Conservation (phyloP, 1,140 invertebrate genomes). For the Drosophila aff. region DNA sequence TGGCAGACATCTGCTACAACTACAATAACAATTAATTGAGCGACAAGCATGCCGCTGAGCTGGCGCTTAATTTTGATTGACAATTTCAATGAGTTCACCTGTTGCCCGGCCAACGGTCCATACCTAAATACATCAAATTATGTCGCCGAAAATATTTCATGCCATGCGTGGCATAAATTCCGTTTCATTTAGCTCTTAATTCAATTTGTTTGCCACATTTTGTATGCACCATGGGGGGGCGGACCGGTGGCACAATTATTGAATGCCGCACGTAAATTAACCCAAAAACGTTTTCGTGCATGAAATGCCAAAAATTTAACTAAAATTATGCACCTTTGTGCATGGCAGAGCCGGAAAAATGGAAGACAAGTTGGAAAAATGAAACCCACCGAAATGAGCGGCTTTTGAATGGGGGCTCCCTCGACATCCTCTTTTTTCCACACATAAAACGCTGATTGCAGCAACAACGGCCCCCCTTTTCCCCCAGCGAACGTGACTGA, state of each 20-base stretch:
- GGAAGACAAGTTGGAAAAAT: constrained; percentile 7
- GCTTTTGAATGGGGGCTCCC: constrained; percentile 28
- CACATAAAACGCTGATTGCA: constrained; percentile 74
- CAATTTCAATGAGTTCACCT: constrained; percentile 34
- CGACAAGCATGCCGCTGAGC: background rate
- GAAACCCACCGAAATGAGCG: constrained; percentile 29
- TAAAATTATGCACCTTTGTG: constrained; percentile 74
- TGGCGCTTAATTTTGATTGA: background rate
- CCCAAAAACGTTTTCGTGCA: constrained; percentile 76
- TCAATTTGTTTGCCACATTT: constrained; percentile 56
- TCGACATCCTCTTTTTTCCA: background rate
- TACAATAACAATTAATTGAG: background rate
- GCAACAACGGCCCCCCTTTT: background rate
- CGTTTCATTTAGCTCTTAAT: constrained; percentile 73
- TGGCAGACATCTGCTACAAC: no score
- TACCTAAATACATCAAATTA: constrained; percentile 15
- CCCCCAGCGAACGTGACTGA: constrained; percentile 57
- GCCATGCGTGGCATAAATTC: constrained; percentile 60
- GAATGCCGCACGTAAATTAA: constrained; percentile 66
- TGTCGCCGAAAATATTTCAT: constrained; percentile 29
- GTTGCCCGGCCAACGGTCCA: constrained; percentile 46
- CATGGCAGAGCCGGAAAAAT: constrained; percentile 13
- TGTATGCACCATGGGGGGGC: background rate
- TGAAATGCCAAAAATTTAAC: constrained; percentile 76
- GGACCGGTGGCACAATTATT: constrained; percentile 23